A percentile compares a stretch with the other conserved stretches of the same genome.
phyloP scores from a whole-genome alignment of 2,888 invertebrate genomes.

The Heteropelma amictum region DNA sequence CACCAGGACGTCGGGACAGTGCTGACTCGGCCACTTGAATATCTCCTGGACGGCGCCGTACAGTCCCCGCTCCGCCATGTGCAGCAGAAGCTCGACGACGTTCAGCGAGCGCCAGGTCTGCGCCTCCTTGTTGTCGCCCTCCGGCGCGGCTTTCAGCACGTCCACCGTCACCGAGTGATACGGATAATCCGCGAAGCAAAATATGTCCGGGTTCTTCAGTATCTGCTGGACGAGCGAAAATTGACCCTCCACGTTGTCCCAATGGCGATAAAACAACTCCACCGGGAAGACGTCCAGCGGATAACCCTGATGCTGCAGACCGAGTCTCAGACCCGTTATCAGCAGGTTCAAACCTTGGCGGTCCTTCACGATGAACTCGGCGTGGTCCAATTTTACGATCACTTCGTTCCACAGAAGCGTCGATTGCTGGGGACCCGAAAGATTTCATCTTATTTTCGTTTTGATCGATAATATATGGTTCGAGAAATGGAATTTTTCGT shows the following conservation, averaged over 20 bases:
- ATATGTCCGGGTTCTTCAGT: constrained; percentile 94
- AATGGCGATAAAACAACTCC: constrained; percentile 92
- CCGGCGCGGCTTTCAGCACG: constrained; percentile 94
- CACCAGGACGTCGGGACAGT: constrained; percentile 96
- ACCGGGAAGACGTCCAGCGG: constrained; percentile 89
- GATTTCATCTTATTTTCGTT: too few species aligned
- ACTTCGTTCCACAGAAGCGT: constrained; percentile 96
- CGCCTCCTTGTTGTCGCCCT: constrained; percentile 95
- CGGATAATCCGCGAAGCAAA: constrained; percentile 95
- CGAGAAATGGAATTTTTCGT: too few species aligned
- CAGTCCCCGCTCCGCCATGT: constrained; percentile 92
- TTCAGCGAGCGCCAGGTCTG: constrained; percentile 96
- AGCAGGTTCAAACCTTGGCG: constrained; percentile 90
- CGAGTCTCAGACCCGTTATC: constrained; percentile 89
- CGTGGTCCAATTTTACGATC: constrained; percentile 93
- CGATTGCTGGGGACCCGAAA: too few species aligned
- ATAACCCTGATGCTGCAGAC: constrained; percentile 87
- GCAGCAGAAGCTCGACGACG: constrained; percentile 91
- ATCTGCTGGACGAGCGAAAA: constrained; percentile 92
- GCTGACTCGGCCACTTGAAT: constrained; percentile 93
- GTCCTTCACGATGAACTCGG: constrained; percentile 93
- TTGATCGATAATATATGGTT: too few species aligned
- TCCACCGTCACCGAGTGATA: constrained; percentile 93
- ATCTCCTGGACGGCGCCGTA: constrained; percentile 91
- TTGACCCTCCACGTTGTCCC: constrained; percentile 96